Evolutionary conservation across 2,797 vertebrate species (phyloP).

Genomic region (Cynodonichthys magdalenae): DNA sequence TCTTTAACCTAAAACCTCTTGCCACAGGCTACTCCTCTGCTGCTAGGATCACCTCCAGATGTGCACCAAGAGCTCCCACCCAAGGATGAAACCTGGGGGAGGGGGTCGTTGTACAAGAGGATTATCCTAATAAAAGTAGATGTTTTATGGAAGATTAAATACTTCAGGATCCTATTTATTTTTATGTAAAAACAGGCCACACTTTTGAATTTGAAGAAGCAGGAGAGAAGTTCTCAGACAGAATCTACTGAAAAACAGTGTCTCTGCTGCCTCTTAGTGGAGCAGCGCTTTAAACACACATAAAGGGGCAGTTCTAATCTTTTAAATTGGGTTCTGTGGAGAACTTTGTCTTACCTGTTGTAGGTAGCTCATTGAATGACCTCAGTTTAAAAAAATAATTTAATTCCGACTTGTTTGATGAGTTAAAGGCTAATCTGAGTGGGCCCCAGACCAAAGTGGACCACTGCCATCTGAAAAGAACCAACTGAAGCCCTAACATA

Average conservation of each 20-base stretch:
- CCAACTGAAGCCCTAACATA: neutral
- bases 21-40: slow-evolving; percentile 59
- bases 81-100: slow-evolving; percentile 45
- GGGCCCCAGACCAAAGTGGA: too few species aligned
- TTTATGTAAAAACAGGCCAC: slow-evolving; percentile 1
- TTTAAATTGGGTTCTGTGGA: neutral
- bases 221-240: neutral
- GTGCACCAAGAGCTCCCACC: slow-evolving; percentile 60
- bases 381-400: neutral
- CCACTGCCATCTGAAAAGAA: too few species aligned
- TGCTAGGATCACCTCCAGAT: slow-evolving; percentile 71
- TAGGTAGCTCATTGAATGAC: neutral
- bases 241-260: neutral
- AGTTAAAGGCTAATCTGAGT: neutral
- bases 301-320: neutral
- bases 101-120: slow-evolving; percentile 17
- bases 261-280: slow-evolving; percentile 59
- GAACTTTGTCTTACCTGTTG: neutral
- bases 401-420: neutral
- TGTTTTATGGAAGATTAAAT: slow-evolving; percentile 4
- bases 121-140: slow-evolving; percentile 7
- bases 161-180: neutral
- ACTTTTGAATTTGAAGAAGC: slow-evolving; percentile 4
- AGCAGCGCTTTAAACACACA: neutral
- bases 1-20: slow-evolving; percentile 62